phyloP scores from a whole-genome alignment of 2,113 vertebrate genomes.

The Psilopogon haemacephalus region DNA sequence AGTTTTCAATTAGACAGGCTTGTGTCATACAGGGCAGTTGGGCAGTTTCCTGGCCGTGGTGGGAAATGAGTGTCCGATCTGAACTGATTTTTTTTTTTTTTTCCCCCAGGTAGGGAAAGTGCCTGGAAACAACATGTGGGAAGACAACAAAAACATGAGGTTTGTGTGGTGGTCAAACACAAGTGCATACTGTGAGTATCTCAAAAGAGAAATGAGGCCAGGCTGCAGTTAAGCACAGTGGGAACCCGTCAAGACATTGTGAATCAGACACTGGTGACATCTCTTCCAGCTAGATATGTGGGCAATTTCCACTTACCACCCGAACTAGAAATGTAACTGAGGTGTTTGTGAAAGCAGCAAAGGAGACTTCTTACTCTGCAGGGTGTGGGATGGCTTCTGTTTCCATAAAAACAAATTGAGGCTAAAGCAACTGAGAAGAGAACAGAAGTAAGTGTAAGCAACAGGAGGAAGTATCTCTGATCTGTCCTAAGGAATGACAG shows the following conservation, averaged over 20 bases:
- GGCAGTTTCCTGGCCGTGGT: background rate
- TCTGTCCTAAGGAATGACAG: background rate
- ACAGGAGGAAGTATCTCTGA: background rate
- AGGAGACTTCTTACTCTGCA: background rate
- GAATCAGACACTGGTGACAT: background rate
- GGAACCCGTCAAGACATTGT: background rate
- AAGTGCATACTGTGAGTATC: background rate
- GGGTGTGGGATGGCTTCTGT: background rate
- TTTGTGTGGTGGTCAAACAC: background rate
- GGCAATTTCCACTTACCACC: background rate
- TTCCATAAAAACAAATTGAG: background rate
- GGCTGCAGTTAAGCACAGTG: background rate
- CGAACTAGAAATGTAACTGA: background rate
- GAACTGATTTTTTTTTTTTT: background rate
- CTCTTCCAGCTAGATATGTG: background rate
- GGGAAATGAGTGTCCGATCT: background rate
- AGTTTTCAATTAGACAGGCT: background rate
- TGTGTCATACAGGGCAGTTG: background rate
- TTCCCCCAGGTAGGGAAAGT: rapidly evolving
- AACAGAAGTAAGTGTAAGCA: background rate
- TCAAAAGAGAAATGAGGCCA: background rate
- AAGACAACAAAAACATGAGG: background rate
- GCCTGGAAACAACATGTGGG: background rate
- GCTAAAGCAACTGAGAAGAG: background rate
- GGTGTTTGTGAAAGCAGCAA: background rate